Evolutionary conservation across 92 coral and sea anemone genomes (phyloP), one percentile per base, ranked within the genome.

Genomic region (Palythoa grandis): DNA sequence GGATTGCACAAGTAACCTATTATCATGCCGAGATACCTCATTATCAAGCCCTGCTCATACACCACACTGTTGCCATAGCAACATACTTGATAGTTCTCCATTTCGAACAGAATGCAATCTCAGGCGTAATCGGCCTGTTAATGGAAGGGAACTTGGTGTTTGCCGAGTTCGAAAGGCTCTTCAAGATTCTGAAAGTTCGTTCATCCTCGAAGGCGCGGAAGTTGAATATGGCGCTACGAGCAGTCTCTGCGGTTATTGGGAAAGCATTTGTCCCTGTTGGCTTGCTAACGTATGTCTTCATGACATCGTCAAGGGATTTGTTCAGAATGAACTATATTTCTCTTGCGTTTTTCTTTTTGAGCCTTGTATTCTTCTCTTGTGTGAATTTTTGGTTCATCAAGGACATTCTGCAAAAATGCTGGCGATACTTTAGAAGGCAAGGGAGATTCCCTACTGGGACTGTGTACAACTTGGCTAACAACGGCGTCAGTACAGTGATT

Each of bases 301-400:
- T 83, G 47, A 90, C 89, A 66, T 91, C 95, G 37, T 83, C 93
- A 54, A 66, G 77, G 43, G 83, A 92, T 14, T 88, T 97, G 43
- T 88, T 97, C 40, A 76, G 77, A 24, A 90, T 97, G 98, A 87
- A 91, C 47, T 95, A 97, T 74, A 80, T 93, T 15, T 96, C 99
- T 3, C 88, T 97, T 60, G 96, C 99, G 13, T 92, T 93, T 71
- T 97, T 95, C 92, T 95, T 95, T 77, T 93, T 95, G 25, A 83
- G 97, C 37, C 89, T 95, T 68, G 98, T 97, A n/a, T 97, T 97
- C 89, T 95, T 93, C 78, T 85, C 97, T 5, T 92, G 97, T 4
- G 97, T 92, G 13, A 92, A 94, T 52, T 53, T 88, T 11, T 97
- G 99, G 99, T 97, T 97, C 87, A 86, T 97, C 86, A 95, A 91